A percentile compares a stretch with the other conserved stretches of the same genome.
These are phyloP conservation scores for Linnaemya vulpina DNA, from an alignment of 2,888 invertebrate species.

Conservation along the genomic window DNA sequence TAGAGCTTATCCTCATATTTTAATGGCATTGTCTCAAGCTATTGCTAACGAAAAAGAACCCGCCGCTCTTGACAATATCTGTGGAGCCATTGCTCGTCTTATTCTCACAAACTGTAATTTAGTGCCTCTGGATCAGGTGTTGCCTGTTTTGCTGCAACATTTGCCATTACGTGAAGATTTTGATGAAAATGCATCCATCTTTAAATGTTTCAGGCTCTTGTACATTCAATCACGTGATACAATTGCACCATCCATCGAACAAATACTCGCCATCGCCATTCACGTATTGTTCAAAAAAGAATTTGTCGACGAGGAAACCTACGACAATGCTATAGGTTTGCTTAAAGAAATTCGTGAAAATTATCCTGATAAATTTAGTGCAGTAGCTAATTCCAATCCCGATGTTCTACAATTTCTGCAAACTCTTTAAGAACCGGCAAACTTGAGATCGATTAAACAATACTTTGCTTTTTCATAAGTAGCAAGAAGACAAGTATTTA, in stretches of 20 bases:
- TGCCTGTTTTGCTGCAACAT: constrained; percentile 88
- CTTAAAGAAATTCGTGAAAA: constrained; percentile 85
- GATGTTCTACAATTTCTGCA: constrained; percentile 80
- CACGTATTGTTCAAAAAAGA: constrained; percentile 85
- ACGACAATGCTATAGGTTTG: constrained; percentile 83
- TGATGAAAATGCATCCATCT: constrained; percentile 88
- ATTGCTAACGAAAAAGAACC: constrained; percentile 86
- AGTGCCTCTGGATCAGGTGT: constrained; percentile 89
- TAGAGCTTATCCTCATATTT: constrained; percentile 87
- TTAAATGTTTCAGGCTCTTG: constrained; percentile 86
- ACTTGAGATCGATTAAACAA: constrained; percentile 19
- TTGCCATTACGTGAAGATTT: constrained; percentile 89
- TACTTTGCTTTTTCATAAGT: constrained; percentile 27
- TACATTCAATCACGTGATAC: constrained; percentile 86
- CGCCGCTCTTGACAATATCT: constrained; percentile 89
- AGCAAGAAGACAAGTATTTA: constrained; percentile 48
- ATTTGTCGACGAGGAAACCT: constrained; percentile 79
- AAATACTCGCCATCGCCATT: constrained; percentile 85
- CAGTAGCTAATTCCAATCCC: constrained; percentile 81
- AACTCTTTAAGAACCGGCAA: constrained; percentile 74
- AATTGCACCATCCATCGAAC: constrained; percentile 84
- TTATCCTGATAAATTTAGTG: constrained; percentile 85
- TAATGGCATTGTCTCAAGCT: constrained; percentile 87
- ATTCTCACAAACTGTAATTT: constrained; percentile 86
- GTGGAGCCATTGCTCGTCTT: constrained; percentile 89